Percentiles rank a stretch among this genome's conserved stretches.
phyloP scores from a whole-genome alignment of 2,888 invertebrate species.

The Marronus borbonicus region DNA sequence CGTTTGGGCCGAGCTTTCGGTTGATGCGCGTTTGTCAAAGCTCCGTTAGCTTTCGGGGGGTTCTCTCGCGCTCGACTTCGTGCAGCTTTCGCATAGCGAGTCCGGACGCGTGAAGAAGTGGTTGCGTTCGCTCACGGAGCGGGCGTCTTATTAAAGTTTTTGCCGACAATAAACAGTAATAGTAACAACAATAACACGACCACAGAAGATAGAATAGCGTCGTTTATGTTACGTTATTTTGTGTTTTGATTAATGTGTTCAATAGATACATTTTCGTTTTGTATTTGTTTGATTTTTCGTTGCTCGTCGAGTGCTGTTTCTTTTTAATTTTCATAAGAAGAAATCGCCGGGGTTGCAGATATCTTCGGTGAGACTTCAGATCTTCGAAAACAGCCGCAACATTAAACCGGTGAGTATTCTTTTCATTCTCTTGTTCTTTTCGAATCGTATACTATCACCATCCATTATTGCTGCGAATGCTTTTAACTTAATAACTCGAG shows the following conservation, averaged over 20 bases:
- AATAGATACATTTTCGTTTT: background rate
- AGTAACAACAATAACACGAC: background rate
- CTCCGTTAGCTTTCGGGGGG: slow-evolving; percentile 54
- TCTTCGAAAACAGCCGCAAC: slow-evolving; percentile 45
- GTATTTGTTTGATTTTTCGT: background rate
- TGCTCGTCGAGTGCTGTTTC: background rate
- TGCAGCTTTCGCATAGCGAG: slow-evolving; percentile 51
- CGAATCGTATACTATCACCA: slow-evolving; percentile 14
- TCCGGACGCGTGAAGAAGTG: slow-evolving; percentile 52
- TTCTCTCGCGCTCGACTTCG: slow-evolving; percentile 24
- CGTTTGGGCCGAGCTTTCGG: slow-evolving; percentile 59
- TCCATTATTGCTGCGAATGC: slow-evolving; percentile 42
- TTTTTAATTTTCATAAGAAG: slow-evolving; percentile 16
- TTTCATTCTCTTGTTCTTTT: slow-evolving; percentile 27
- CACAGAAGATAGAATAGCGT: background rate
- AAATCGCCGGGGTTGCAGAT: background rate
- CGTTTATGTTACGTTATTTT: background rate
- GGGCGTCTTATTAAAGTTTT: background rate
- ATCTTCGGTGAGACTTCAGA: slow-evolving; percentile 15
- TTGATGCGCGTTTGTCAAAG: slow-evolving; percentile 59
- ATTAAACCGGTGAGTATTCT: slow-evolving; percentile 50
- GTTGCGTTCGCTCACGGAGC: slow-evolving; percentile 39
- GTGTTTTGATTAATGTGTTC: slow-evolving; percentile 7
- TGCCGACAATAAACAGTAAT: slow-evolving; percentile 18
- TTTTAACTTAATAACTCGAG: slow-evolving; percentile 44